Evolutionary conservation across 2,113 vertebrate genomes (phyloP).

Genomic region (Macroglossus sobrinus): DNA sequence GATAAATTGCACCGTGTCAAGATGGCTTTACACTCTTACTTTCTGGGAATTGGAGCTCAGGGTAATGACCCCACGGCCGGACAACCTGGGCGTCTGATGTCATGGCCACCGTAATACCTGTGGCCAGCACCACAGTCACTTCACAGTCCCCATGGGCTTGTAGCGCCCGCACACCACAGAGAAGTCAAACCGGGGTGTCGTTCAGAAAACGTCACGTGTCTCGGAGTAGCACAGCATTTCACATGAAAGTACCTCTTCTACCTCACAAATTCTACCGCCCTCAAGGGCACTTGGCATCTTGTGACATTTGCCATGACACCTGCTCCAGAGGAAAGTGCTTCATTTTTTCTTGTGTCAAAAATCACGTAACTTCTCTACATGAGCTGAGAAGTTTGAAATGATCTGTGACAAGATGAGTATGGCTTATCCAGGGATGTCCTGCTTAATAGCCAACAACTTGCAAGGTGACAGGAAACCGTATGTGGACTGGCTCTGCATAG

Average conservation of each 20-base stretch:
- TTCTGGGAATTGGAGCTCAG: neutral
- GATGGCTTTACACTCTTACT: neutral
- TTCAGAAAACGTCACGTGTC: neutral
- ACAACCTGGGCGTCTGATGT: too few species aligned
- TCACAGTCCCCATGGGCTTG: neutral
- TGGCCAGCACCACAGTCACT: neutral
- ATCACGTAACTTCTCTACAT: neutral
- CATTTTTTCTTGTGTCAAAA: constrained; percentile 33
- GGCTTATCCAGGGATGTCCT: neutral
- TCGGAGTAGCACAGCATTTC: neutral
- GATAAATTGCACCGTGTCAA: neutral
- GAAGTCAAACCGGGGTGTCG: neutral
- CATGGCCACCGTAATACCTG: neutral
- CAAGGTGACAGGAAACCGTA: constrained; percentile 1
- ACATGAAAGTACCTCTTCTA: neutral
- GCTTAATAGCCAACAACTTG: neutral
- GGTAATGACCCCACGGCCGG: neutral
- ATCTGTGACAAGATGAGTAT: neutral
- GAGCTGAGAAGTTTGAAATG: neutral
- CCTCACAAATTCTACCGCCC: neutral
- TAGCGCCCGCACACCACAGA: too few species aligned
- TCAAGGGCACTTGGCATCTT: neutral
- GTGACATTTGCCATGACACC: constrained; percentile 25
- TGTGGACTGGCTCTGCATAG: neutral
- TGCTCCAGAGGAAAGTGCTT: neutral